Evolutionary conservation across 1,140 invertebrate species (phyloP), one percentile per base, ranked within the genome.

Genomic region (Diploscapter pachys): DNA sequence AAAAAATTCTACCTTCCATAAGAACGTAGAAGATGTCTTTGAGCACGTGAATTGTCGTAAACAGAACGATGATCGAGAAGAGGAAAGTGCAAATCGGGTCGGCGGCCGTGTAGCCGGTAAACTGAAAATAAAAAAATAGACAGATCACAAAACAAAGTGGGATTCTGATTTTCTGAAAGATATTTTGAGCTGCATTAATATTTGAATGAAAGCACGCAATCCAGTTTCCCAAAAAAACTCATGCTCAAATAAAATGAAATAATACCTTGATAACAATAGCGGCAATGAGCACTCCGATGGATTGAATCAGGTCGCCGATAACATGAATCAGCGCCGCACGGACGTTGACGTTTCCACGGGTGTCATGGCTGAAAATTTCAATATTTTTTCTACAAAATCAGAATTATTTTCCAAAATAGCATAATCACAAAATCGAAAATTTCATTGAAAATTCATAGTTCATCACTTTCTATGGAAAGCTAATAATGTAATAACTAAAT

Each of bases 31-130:
- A 88, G 0, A 94, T 92, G 85, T 98, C 95, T 86, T 91, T 92
- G 77, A 98, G 91, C 80, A 98, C 96, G 48, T 91, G 90, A 79
- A 96, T 90, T 0, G 95, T 98, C 31, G 96, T 98, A 73, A 93
- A 88, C 4, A 99, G 89, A 11, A 99, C 96, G 80, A 98, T 88
- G 13, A 96, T 85, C 0, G 95, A 97, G 87, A 98, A 98, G 3
- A 98, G 82, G 87, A 98, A 98, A 4, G 96, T 98, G 86, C 95
- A 98, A 86, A 99, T 96, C 8, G 96, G 96, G 89, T 99, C 96
- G 5, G 95, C 92, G 70, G 98, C 90, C 72, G 88, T 89, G 90
- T 91, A 97, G 49, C 90, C 89, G 52, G 93, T 90, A 82, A 92
- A 93, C 86, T 72, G 71, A 9, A 72, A 54, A 8, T 50, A 64